phyloP scores from a whole-genome alignment of 1,140 invertebrate genomes.

The Drosophila pseudoobscura region DNA sequence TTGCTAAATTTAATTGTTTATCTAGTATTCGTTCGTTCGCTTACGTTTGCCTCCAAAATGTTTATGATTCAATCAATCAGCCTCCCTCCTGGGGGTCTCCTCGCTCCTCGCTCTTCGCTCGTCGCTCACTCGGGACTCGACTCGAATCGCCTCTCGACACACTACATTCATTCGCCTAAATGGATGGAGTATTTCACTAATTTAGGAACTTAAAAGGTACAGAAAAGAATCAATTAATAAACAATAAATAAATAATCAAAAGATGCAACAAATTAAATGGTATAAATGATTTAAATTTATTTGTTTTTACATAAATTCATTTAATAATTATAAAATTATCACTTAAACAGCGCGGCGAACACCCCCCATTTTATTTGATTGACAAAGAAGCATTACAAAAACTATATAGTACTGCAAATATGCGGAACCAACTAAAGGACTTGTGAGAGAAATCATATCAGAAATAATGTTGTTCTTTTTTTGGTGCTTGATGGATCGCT shows the following conservation, averaged over 20 bases:
- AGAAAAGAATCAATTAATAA: not conserved
- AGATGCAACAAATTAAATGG: constrained; percentile 37
- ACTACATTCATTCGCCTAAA: not conserved
- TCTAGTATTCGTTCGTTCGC: constrained; percentile 36
- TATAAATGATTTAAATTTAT: constrained; percentile 77
- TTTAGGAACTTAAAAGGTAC: constrained; percentile 10
- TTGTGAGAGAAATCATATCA: not conserved
- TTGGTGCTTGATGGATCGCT: constrained; percentile 16
- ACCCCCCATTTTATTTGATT: constrained; percentile 9
- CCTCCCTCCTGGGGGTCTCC: not conserved
- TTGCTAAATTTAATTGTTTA: constrained; percentile 56
- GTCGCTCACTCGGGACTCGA: too few relatives aligned
- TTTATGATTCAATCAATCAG: constrained; percentile 8
- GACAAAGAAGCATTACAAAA: constrained; percentile 52
- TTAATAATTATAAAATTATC: constrained; percentile 75
- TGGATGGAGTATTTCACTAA: constrained; percentile 18
- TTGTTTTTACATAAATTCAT: constrained; percentile 77
- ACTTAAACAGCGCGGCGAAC: constrained; percentile 75
- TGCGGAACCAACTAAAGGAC: too few relatives aligned
- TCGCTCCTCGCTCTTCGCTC: not conserved
- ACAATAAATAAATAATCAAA: constrained; percentile 10
- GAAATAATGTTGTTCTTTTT: constrained; percentile 13
- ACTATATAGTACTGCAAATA: not conserved
- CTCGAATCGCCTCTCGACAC: not conserved
- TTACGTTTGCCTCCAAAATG: constrained; percentile 44